Conservation (phyloP, 1,140 invertebrate species). For the Dendrolimus punctatus region DNA sequence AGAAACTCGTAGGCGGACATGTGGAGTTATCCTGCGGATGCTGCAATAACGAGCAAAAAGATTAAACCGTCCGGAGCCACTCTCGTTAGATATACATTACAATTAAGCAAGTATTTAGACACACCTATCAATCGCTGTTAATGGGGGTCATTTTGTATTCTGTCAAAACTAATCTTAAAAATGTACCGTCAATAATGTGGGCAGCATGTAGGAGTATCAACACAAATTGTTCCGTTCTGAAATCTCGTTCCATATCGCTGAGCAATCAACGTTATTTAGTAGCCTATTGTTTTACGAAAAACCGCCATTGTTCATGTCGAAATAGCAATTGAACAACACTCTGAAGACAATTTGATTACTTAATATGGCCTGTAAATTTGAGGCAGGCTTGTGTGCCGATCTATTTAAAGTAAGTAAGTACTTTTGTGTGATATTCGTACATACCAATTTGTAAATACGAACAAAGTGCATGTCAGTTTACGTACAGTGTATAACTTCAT, state of each 20-base stretch:
- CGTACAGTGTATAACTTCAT: too few relatives aligned
- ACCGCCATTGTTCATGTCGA: conserved; percentile 31
- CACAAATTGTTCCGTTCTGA: conserved; percentile 32
- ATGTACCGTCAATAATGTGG: conserved; percentile 15
- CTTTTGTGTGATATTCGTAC: too few relatives aligned
- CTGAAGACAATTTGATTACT: conserved; percentile 3
- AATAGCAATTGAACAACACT: conserved; percentile 23
- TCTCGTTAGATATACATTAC: conserved; percentile 17
- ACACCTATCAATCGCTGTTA: conserved; percentile 4
- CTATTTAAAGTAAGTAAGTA: too few relatives aligned
- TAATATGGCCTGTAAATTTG: background rate
- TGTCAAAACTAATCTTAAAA: conserved; percentile 16
- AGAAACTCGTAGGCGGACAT: conserved; percentile 34
- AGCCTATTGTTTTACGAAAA: conserved; percentile 35
- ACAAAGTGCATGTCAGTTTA: too few relatives aligned
- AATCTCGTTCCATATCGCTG: conserved; percentile 30
- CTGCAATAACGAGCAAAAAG: conserved; percentile 21
- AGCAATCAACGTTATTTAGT: conserved; percentile 29
- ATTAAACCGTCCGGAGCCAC: conserved; percentile 15
- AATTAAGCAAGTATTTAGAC: conserved; percentile 24
- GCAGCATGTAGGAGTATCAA: conserved; percentile 28
- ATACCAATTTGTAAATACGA: too few relatives aligned
- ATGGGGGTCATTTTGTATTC: conserved; percentile 15
- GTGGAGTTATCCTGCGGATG: conserved; percentile 25
- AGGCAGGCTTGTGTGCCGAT: too few relatives aligned